Evolutionary conservation across 2,888 invertebrate species (phyloP).

Genomic region (Tridacna crocea): DNA sequence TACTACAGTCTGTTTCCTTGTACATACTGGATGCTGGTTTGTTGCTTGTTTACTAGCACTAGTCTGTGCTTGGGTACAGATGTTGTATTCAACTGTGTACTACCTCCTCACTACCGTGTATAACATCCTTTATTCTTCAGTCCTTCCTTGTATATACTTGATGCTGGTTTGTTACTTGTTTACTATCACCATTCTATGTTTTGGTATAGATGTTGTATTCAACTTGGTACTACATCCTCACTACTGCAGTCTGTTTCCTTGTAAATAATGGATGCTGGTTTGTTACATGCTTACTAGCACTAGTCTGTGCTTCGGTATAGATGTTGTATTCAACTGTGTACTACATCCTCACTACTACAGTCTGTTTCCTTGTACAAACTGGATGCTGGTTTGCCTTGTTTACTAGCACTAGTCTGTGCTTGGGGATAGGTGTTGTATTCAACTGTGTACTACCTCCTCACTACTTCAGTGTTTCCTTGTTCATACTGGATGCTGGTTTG

Average conservation of each 20-base stretch:
- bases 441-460: neutral
- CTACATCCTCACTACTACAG: neutral
- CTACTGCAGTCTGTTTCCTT: neutral
- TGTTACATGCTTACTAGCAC: neutral
- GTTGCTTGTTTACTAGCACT: neutral
- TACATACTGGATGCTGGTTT: neutral
- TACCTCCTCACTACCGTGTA: too few relatives aligned
- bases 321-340: neutral
- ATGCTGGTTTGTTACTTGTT: neutral
- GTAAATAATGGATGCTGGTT: neutral
- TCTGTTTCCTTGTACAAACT: neutral
- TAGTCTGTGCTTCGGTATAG: neutral
- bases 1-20: neutral
- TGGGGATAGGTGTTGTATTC: neutral
- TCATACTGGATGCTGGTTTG: neutral
- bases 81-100: too few relatives aligned
- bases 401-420: slow-evolving; percentile 2
- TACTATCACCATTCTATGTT: neutral
- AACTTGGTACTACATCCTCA: neutral
- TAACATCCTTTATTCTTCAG: too few relatives aligned
- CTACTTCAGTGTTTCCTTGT: neutral
- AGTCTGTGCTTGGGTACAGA: too few relatives aligned
- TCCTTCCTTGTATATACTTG: too few relatives aligned
- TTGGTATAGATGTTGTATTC: too few relatives aligned
- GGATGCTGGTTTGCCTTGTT: neutral